Evolutionary conservation across 2,888 invertebrate species (phyloP).

Genomic region (Cheilosia urbana): DNA sequence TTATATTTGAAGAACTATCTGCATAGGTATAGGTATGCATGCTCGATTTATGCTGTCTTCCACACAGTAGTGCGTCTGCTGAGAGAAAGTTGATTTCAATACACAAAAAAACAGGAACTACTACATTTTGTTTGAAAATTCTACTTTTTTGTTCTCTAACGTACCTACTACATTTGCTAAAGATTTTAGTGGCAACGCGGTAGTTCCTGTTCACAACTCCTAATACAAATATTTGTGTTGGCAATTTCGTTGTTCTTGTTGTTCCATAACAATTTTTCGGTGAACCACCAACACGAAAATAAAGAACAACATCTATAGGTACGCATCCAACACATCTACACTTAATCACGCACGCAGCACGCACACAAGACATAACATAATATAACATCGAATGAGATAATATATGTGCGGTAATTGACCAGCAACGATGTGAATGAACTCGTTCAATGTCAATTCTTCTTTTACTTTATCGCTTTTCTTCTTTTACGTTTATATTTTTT

Average conservation of each 20-base stretch:
- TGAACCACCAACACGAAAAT: slow-evolving; percentile 8
- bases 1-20: no score
- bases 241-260: slow-evolving; percentile 7
- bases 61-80: no score
- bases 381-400: slow-evolving; percentile 70
- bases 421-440: slow-evolving; percentile 84
- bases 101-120: no score
- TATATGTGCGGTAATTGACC: slow-evolving; percentile 79
- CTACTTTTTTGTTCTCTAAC: no score
- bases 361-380: slow-evolving; percentile 43
- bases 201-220: slow-evolving; percentile 4
- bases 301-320: not conserved
- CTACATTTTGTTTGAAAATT: no score
- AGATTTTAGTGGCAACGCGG: no score
- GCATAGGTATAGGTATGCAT: no score
- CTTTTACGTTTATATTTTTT: slow-evolving; percentile 21
- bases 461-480: slow-evolving; percentile 55
- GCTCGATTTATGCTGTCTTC: no score
- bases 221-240: not conserved
- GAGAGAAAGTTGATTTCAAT: no score
- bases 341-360: slow-evolving; percentile 20
- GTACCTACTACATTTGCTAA: no score
- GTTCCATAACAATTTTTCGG: slow-evolving; percentile 4
- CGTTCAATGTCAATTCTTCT: slow-evolving; percentile 83
- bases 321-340: slow-evolving; percentile 32